These are phyloP conservation scores for Pedionomus torquatus DNA, from an alignment of 2,113 vertebrate genomes.

Conservation along the genomic window DNA sequence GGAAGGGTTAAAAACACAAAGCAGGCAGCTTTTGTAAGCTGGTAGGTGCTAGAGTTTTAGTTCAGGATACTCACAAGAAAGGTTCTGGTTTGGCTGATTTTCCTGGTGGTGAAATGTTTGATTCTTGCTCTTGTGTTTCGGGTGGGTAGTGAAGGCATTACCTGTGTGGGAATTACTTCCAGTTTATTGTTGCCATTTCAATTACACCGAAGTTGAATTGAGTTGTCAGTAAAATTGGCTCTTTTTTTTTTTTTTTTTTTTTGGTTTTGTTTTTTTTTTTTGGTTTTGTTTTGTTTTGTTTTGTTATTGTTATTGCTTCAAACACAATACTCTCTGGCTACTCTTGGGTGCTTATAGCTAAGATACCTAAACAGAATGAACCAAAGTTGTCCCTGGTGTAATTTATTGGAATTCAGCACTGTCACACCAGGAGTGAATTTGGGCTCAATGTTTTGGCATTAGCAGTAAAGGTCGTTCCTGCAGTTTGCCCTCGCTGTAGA, in stretches of 20 bases:
- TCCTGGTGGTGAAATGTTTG: neutral
- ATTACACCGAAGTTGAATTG: conserved; percentile 8
- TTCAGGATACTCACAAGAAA: neutral
- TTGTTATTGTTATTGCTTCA: conserved; percentile 11
- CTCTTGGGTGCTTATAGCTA: neutral
- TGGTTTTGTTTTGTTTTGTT: too few relatives aligned
- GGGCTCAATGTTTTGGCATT: conserved; percentile 33
- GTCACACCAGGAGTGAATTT: conserved; percentile 6
- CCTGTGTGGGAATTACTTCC: neutral
- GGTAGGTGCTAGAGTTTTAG: neutral
- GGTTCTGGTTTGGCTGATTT: neutral
- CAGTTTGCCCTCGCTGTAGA: conserved; percentile 21
- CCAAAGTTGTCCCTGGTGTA: neutral
- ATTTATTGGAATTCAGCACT: neutral
- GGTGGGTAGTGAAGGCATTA: neutral
- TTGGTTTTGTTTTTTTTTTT: neutral
- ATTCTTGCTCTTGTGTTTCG: neutral
- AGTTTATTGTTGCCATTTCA: conserved; percentile 7
- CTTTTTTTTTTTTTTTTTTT: neutral
- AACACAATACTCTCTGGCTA: neutral
- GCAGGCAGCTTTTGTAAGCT: neutral
- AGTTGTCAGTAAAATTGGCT: neutral
- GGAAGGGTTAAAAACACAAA: neutral
- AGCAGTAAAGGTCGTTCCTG: conserved; percentile 33
- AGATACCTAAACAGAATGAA: neutral